Conservation (phyloP, 2,113 vertebrate species). For the Sula dactylatra region DNA sequence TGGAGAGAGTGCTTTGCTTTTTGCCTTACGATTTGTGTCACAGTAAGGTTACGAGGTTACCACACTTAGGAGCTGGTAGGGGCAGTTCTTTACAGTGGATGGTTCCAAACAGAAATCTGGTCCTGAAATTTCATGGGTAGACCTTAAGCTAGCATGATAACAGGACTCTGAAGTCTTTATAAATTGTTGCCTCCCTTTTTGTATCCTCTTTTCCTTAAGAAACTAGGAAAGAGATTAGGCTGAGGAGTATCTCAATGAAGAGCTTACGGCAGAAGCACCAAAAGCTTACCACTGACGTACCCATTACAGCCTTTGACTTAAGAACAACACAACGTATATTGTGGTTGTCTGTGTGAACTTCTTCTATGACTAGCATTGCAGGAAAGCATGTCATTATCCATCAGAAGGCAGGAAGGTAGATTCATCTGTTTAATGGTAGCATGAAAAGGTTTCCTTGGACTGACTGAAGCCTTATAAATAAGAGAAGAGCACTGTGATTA, state of each 20-base stretch:
- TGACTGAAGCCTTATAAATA: not conserved
- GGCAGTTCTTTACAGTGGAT: not conserved
- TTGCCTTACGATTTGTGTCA: not conserved
- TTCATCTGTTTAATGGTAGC: not conserved
- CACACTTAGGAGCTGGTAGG: not conserved
- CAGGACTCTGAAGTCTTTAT: not conserved
- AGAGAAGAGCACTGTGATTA: not conserved
- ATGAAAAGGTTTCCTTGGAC: not conserved
- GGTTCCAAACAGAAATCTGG: not conserved
- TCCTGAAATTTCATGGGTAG: not conserved
- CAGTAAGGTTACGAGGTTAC: not conserved
- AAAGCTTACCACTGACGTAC: not conserved
- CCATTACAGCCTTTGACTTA: not conserved
- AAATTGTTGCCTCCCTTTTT: not conserved
- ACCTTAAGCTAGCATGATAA: not conserved
- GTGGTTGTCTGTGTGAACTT: not conserved
- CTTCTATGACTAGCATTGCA: not conserved
- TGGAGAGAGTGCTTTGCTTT: not conserved
- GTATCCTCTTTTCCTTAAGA: not conserved
- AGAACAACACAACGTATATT: fast-evolving
- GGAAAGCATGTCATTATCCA: not conserved
- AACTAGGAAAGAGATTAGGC: not conserved
- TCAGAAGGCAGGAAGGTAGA: not conserved
- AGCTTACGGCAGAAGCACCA: not conserved
- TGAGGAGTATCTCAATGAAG: not conserved